phyloP scores from a whole-genome alignment of 2,113 vertebrate genomes.

The Thermophis baileyi region DNA sequence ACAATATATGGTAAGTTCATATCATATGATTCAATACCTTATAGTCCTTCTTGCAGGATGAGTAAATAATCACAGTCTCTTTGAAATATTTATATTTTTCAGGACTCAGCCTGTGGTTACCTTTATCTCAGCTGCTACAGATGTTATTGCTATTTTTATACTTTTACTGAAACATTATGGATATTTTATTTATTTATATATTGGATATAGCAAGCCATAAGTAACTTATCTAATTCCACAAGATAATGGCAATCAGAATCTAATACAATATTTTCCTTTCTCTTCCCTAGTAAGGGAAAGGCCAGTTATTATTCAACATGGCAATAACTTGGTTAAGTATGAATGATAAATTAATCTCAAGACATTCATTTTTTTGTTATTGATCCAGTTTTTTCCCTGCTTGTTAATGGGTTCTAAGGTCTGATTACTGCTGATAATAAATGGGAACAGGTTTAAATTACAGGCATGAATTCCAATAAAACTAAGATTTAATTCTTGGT shows the following conservation, averaged over 20 bases:
- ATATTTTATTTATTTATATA: not conserved
- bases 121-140: not conserved
- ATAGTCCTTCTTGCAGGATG: not conserved
- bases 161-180: not conserved
- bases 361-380: slow-evolving; percentile 20
- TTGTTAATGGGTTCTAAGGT: not conserved
- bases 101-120: not conserved
- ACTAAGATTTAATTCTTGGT: not conserved
- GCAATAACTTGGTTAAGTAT: slow-evolving; percentile 31
- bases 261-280: slow-evolving; percentile 22
- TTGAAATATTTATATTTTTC: not conserved
- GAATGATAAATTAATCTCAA: slow-evolving; percentile 40
- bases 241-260: slow-evolving; percentile 1
- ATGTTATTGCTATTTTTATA: not conserved
- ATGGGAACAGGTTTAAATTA: not conserved
- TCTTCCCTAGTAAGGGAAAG: slow-evolving; percentile 10
- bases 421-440: slow-evolving; percentile 25
- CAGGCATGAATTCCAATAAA: not conserved
- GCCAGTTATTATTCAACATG: slow-evolving; percentile 44
- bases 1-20: not conserved
- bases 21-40: not conserved
- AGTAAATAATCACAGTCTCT: not conserved
- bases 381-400: not conserved
- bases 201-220: not conserved
- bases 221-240: not conserved